Evolutionary conservation across 2,888 invertebrate species (phyloP).

Genomic region (Morinoia aosen): DNA sequence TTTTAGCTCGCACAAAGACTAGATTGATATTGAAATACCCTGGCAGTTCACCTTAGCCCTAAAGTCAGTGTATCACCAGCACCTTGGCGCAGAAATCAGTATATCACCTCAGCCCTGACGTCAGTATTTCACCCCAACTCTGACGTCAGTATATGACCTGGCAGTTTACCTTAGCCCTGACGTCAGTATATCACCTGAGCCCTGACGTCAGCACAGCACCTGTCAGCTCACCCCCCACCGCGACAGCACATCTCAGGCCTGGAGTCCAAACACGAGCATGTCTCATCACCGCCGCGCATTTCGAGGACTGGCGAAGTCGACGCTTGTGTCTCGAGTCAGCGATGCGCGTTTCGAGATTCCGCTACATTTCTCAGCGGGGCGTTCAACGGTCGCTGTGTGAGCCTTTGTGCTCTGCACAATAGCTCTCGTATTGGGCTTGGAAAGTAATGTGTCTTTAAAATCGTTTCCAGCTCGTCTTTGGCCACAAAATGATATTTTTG

Average conservation of each 20-base stretch:
- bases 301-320: background rate
- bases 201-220: background rate
- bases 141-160: no score
- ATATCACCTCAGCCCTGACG: background rate
- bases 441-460: background rate
- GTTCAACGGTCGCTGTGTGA: background rate
- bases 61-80: no score
- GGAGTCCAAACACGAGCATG: background rate
- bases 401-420: constrained; percentile 4
- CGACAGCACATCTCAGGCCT: background rate
- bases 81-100: no score
- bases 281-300: background rate
- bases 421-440: background rate
- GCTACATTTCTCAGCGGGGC: constrained; percentile 28
- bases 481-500: no score
- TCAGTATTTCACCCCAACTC: no score
- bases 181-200: no score
- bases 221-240: background rate
- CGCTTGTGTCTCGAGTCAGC: constrained; percentile 9
- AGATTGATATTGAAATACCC: no score
- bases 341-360: constrained; percentile 22
- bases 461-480: background rate
- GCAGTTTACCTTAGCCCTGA: no score
- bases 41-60: no score
- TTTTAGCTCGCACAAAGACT: no score